Conservation (phyloP, 2,888 invertebrate species). For the Cheilosia urbana region DNA sequence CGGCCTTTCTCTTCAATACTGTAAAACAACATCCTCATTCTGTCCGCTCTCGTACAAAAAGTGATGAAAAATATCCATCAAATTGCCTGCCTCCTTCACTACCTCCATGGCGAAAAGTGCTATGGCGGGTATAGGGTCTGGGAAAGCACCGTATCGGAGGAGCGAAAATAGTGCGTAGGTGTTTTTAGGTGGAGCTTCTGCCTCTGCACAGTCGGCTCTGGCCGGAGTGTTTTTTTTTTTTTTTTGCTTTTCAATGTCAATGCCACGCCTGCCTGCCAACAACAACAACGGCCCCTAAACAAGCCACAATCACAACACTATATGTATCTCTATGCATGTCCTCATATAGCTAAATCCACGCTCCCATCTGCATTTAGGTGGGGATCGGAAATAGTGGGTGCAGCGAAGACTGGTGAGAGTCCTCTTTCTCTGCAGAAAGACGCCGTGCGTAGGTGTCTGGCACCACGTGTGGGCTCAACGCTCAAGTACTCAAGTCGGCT, state of each 20-base stretch:
- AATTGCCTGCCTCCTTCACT: slow-evolving; percentile 12
- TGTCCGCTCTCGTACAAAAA: slow-evolving; percentile 10
- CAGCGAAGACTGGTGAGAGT: slow-evolving; percentile 35
- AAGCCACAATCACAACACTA: slow-evolving; percentile 2
- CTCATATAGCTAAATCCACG: slow-evolving; percentile 2
- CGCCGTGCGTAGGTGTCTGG: slow-evolving; percentile 41
- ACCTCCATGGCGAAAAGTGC: neutral
- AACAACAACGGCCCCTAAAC: slow-evolving; percentile 27
- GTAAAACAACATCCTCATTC: slow-evolving; percentile 50
- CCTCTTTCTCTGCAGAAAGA: neutral
- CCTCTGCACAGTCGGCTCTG: neutral
- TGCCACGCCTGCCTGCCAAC: slow-evolving; percentile 68
- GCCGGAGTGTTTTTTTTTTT: neutral
- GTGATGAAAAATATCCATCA: slow-evolving; percentile 28
- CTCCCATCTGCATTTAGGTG: slow-evolving; percentile 14
- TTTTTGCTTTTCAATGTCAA: slow-evolving; percentile 54
- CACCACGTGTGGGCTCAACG: slow-evolving; percentile 20
- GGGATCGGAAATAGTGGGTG: slow-evolving; percentile 18
- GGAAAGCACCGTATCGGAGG: neutral
- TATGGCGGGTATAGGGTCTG: neutral
- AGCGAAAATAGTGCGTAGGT: slow-evolving; percentile 70
- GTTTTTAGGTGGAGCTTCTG: slow-evolving; percentile 70
- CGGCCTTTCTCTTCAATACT: slow-evolving; percentile 26
- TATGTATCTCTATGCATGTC: no score
- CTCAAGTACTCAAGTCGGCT: slow-evolving; percentile 6